Evolutionary conservation across 2,113 vertebrate species (phyloP).

Genomic region (Pangasianodon hypophthalmus): DNA sequence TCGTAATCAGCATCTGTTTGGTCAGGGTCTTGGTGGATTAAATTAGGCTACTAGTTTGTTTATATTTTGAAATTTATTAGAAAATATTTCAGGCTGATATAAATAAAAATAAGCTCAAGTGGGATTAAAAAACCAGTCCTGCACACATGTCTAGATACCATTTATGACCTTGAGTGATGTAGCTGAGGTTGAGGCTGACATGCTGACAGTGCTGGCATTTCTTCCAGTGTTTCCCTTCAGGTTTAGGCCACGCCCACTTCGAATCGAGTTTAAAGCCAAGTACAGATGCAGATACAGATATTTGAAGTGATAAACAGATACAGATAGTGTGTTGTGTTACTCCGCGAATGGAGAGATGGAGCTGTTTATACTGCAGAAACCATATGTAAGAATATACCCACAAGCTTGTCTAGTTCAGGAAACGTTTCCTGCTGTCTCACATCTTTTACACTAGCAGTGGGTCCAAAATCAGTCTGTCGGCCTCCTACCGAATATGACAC

Average conservation of each 20-base stretch:
- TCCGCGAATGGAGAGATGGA: no score
- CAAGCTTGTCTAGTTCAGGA: not conserved
- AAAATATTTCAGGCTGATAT: not conserved
- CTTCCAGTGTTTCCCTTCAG: not conserved
- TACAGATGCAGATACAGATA: not conserved
- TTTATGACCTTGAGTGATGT: not conserved
- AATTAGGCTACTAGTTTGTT: not conserved
- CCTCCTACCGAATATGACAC: not conserved
- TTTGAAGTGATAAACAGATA: not conserved
- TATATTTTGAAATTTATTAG: not conserved
- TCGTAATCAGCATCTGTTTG: not conserved
- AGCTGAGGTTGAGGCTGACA: not conserved
- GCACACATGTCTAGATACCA: not conserved
- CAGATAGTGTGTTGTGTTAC: not conserved
- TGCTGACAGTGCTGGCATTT: not conserved
- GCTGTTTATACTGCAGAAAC: no score
- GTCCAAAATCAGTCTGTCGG: not conserved
- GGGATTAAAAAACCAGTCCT: not conserved
- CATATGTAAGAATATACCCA: not conserved
- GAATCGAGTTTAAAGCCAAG: not conserved
- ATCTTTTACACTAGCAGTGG: not conserved
- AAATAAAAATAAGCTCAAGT: not conserved
- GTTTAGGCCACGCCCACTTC: not conserved
- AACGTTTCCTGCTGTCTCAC: constrained; percentile 21
- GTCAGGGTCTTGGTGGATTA: not conserved